Evolutionary conservation across 2,888 invertebrate genomes (phyloP).

Genomic region (Callosobruchus maculatus): DNA sequence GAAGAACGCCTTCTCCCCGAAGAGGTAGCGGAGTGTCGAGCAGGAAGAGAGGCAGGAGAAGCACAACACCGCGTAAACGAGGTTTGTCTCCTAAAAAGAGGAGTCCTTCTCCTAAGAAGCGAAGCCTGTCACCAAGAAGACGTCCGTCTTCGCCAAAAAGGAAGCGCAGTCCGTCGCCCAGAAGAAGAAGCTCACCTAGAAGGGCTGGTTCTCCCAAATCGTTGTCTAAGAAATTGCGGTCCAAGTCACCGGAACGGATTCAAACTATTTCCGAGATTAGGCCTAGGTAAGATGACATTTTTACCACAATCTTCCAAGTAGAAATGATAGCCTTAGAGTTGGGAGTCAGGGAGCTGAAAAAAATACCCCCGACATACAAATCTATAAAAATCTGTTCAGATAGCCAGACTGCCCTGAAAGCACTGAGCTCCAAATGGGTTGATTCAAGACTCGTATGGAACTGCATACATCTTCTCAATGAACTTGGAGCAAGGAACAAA

Average conservation of each 20-base stretch:
- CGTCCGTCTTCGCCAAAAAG: slow-evolving; percentile 17
- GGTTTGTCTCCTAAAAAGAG: slow-evolving; percentile 14
- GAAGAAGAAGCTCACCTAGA: slow-evolving; percentile 13
- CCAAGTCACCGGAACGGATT: slow-evolving; percentile 16
- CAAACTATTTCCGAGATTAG: neutral
- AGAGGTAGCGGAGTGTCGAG: slow-evolving; percentile 6
- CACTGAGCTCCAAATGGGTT: no score
- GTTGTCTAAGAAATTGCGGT: neutral
- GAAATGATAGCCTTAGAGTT: no score
- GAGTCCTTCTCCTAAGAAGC: slow-evolving; percentile 16
- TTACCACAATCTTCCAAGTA: no score
- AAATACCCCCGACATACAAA: no score
- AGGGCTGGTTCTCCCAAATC: slow-evolving; percentile 1
- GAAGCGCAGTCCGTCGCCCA: slow-evolving; percentile 25
- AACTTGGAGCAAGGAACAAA: no score
- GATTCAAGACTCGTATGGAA: no score
- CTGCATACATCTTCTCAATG: no score
- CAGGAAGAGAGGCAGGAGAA: slow-evolving; percentile 5
- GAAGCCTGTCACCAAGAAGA: slow-evolving; percentile 12
- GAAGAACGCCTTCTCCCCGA: slow-evolving; percentile 11
- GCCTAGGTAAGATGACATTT: neutral
- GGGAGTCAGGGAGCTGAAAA: no score
- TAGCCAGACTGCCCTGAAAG: no score
- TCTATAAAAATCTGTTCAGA: no score
- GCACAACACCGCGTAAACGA: slow-evolving; percentile 15